phyloP scores from a whole-genome alignment of 2,888 invertebrate genomes.

The Stenchaetothrips biformis region DNA sequence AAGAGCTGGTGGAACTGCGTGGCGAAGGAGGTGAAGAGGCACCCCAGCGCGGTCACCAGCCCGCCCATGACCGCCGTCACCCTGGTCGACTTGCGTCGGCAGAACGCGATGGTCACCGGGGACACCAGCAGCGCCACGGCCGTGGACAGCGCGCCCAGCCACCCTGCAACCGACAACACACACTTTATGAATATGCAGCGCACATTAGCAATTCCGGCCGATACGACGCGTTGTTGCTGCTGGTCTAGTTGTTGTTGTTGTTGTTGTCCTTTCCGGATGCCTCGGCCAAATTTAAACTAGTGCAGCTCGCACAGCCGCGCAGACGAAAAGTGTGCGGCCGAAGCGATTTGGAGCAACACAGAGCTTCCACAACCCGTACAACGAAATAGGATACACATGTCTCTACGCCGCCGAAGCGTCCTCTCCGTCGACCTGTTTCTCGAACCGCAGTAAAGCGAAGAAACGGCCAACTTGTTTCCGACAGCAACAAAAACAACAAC shows the following conservation, averaged over 20 bases:
- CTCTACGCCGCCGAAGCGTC: background rate
- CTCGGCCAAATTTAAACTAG: no score
- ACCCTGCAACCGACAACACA: slow-evolving; percentile 59
- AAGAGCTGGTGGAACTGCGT: slow-evolving; percentile 84
- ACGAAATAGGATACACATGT: background rate
- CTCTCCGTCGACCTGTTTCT: background rate
- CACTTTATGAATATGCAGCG: slow-evolving; percentile 12
- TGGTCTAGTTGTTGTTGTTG: no score
- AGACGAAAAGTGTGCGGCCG: background rate
- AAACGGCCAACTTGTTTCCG: background rate
- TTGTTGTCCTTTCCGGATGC: no score
- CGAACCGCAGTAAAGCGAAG: background rate
- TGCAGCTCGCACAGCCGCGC: background rate
- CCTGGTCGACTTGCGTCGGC: slow-evolving; percentile 79
- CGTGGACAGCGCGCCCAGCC: slow-evolving; percentile 74
- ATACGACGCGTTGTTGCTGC: background rate
- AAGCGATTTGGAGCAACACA: background rate
- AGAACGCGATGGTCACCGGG: slow-evolving; percentile 77
- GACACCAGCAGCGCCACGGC: slow-evolving; percentile 74
- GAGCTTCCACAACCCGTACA: background rate
- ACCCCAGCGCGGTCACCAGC: slow-evolving; percentile 76
- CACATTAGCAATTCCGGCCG: slow-evolving; percentile 11
- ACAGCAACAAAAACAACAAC: no score
- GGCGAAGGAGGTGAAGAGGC: slow-evolving; percentile 84
- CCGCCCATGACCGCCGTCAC: slow-evolving; percentile 84